These are phyloP conservation scores for Decapterus maruadsi DNA, from an alignment of 2,797 vertebrate genomes.

Conservation along the genomic window DNA sequence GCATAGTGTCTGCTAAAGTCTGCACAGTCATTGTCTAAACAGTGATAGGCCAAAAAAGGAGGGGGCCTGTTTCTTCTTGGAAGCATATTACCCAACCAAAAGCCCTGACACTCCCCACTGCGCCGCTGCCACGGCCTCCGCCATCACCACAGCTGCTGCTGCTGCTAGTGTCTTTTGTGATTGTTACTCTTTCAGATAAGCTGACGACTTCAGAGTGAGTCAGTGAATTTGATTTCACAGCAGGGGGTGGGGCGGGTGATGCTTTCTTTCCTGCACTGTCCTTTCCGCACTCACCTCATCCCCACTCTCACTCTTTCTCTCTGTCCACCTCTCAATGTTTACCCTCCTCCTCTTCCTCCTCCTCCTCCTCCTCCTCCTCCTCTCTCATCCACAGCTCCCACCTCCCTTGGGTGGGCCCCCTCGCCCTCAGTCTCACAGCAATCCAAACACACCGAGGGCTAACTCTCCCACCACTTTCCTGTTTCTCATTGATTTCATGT, in stretches of 20 bases:
- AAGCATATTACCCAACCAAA: constrained; percentile 38
- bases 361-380: constrained; percentile 12
- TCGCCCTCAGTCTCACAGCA: constrained; percentile 65
- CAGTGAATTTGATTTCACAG: constrained; percentile 66
- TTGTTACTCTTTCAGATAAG: constrained; percentile 44
- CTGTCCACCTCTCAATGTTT: constrained; percentile 53
- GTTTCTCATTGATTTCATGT: constrained; percentile 50
- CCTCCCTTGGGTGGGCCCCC: constrained; percentile 63
- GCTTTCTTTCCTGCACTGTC: constrained; percentile 25
- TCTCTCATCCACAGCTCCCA: constrained; percentile 38
- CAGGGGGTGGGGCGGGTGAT: not conserved
- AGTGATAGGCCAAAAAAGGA: constrained; percentile 27
- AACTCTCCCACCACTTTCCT: constrained; percentile 52
- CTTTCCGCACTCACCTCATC: constrained; percentile 21
- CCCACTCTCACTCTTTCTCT: constrained; percentile 31
- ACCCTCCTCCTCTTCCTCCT: constrained; percentile 19
- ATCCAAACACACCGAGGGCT: constrained; percentile 70
- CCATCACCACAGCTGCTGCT: too few species aligned
- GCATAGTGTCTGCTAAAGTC: constrained; percentile 31
- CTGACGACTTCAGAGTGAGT: constrained; percentile 58
- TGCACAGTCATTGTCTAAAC: constrained; percentile 67
- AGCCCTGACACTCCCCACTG: constrained; percentile 22
- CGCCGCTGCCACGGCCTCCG: not conserved
- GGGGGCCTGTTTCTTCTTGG: constrained; percentile 40
- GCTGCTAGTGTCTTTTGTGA: constrained; percentile 40